Evolutionary conservation across 2,797 vertebrate genomes (phyloP).

Genomic region (Streptopelia turtur): DNA sequence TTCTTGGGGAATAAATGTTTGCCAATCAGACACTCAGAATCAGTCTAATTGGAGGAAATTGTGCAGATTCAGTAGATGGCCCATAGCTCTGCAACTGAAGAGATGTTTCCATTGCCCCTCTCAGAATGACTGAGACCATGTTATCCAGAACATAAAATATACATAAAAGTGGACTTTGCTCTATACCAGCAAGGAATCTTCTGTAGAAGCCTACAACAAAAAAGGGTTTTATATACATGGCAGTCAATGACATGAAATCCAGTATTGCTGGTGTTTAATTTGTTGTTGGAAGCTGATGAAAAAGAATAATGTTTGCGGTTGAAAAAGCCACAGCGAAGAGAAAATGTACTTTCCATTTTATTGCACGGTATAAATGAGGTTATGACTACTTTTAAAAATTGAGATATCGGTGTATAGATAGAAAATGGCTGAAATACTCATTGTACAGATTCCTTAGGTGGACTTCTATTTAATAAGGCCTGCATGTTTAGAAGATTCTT

Average conservation of each 20-base stretch:
- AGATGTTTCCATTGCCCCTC: background rate
- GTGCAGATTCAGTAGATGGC: background rate
- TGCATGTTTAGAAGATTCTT: background rate
- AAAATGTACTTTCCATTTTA: background rate
- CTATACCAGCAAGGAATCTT: background rate
- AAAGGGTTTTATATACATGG: rapidly evolving
- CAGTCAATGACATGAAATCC: background rate
- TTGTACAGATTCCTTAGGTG: background rate
- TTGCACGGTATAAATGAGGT: background rate
- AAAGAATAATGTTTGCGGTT: background rate
- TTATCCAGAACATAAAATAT: background rate
- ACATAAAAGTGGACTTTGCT: background rate
- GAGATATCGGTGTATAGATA: background rate
- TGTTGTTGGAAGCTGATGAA: background rate
- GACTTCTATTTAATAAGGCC: background rate
- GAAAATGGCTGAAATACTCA: background rate
- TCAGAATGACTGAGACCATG: background rate
- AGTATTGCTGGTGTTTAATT: background rate
- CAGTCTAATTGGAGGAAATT: background rate
- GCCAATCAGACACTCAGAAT: background rate
- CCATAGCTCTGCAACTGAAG: background rate
- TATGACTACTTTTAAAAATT: background rate
- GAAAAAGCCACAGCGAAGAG: background rate
- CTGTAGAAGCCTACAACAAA: background rate
- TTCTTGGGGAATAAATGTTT: background rate